Evolutionary conservation across 2,888 invertebrate genomes (phyloP), one percentile per base, ranked within the genome.

Genomic region (Ferrisia virgata): DNA sequence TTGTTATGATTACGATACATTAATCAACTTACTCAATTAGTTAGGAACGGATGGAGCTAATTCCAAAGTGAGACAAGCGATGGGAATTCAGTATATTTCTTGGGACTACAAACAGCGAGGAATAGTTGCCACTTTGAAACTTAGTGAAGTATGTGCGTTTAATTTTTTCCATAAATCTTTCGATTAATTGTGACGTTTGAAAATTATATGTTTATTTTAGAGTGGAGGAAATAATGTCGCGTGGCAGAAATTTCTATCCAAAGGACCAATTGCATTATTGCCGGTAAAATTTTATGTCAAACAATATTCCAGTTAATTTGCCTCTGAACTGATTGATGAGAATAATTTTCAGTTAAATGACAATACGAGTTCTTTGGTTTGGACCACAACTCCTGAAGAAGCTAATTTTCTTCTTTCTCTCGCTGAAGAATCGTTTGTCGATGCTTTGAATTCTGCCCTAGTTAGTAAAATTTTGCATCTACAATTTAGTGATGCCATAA

Each of bases 31-130:
- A n/a, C 22, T 31, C 15, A 69, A 90, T 79, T 88, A 95, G 94
- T 92, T 99, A 85, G 99, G 98, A 25, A 98, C 98, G 15, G 99
- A 99, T 90, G 99, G 99, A 0, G 93, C 92, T 0, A 95, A 95
- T 88, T 99, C 99, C 0, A 90, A 93, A 84, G 96, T 99, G 1
- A 91, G 99, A 11, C 90, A 93, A 86, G 91, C 93, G 31, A 95
- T 97, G 94, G 92, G 92, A 22, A 93, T 94, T 15, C 93, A 95
- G 87, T 95, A 95, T 86, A 88, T 96, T 0, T 91, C 92, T 0
- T 94, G 96, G 92, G 92, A 93, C 87, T 99, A 99, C 88, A 92
- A 96, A 80, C 96, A 98, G 88, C 93, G 93, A 91, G 98, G 95
- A 6, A 91, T 99, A 28, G 98, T 99, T 0, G 98, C 98, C 0